Evolutionary conservation across 2,888 invertebrate species (phyloP).

Genomic region (Acanthococcus lagerstroemiae): DNA sequence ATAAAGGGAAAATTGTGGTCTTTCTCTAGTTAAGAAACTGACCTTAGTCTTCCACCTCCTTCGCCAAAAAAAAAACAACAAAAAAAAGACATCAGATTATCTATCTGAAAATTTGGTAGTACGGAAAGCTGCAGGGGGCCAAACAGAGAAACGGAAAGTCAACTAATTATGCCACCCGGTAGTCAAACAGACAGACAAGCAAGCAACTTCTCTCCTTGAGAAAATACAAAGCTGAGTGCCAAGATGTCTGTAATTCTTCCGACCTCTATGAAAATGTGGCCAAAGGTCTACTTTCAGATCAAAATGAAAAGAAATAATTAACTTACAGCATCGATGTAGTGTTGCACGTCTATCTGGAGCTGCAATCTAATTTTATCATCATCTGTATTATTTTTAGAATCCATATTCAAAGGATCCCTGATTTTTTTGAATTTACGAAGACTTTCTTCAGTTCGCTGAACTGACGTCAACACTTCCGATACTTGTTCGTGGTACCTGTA

Average conservation of each 20-base stretch:
- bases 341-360: conserved; percentile 71
- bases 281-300: background rate
- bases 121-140: no score
- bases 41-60: no score
- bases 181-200: no score
- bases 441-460: conserved; percentile 91
- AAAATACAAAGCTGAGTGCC: no score
- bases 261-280: background rate
- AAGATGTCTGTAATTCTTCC: background rate
- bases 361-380: conserved; percentile 92
- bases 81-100: no score
- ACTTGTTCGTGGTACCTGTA: conserved; percentile 59
- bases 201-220: no score
- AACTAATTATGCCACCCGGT: no score
- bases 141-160: no score
- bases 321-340: conserved; percentile 55
- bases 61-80: no score
- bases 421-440: conserved; percentile 78
- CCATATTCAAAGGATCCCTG: conserved; percentile 50
- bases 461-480: conserved; percentile 79
- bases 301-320: background rate
- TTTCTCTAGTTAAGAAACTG: no score
- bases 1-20: no score
- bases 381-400: conserved; percentile 55
- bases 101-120: no score